Base-by-base conservation (phyloP, 1,140 invertebrate genomes). In the Myzus persicae region DNA sequence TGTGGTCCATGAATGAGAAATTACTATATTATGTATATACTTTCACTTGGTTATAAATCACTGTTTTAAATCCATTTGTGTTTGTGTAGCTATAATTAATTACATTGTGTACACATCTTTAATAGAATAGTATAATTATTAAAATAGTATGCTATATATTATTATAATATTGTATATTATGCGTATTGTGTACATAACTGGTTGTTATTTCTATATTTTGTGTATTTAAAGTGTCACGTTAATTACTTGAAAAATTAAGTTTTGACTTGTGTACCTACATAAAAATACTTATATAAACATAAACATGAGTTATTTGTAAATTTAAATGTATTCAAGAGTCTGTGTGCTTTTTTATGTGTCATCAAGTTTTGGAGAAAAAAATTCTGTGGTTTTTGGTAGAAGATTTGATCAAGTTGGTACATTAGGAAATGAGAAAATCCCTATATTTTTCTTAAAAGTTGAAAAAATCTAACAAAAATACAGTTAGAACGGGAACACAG, bases 21-120 rank as follows among this genome's bases (percentile, higher is more conserved):
- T 44, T 31, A 42, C 22, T 42, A 40, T 44, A 31, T 42, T 20
- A 31, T 87, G 42, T 44, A 88, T 44, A 88, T 22, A 88, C 84
- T 85, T 88, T 88, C 85, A 88, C 85, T 88, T 88, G 31, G 44
- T 46, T 46, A n/a, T 46, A 87, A 87, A 87, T 87, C 31, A 31
- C 40, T 31, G 31, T 88, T 88, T 88, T 44, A 46, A 88, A 88
- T 88, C 18, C 14, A 88, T 46, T n/a, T n/a, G 85, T 48, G 44
- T 46, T n/a, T n/a, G 85, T 48, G 44, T 88, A 22, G n/a, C 20
- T 88, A 46, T 42, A 36, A 46, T 36, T 88, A 46, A 88, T 46
- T 88, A n/a, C 11, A 46, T 48, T 46, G n/a, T 22, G n/a, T 11
- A n/a, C 44, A 31, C 14, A n/a, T 44, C 31, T n/a, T 38, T n/a